A percentile compares a stretch with the other conserved stretches of the same genome.
phyloP scores from a whole-genome alignment of 1,140 invertebrate genomes.

The Leptinotarsa lineolata region DNA sequence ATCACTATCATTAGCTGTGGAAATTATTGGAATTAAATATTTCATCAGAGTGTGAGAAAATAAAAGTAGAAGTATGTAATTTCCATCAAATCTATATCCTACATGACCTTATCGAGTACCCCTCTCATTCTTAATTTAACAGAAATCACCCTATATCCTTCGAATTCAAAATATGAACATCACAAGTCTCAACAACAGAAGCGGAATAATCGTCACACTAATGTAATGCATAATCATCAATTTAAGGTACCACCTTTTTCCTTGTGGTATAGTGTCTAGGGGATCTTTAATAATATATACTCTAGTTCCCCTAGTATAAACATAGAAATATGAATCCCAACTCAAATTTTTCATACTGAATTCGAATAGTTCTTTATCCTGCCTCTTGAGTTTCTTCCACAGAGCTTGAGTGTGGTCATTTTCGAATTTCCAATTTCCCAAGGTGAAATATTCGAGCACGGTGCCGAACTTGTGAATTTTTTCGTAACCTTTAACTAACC shows the following conservation, averaged over 20 bases:
- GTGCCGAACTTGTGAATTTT: constrained; percentile 75
- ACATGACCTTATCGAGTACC: too few species aligned
- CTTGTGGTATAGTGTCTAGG: constrained; percentile 56
- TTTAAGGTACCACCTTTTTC: constrained; percentile 42
- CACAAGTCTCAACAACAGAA: neutral
- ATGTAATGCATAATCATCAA: constrained; percentile 42
- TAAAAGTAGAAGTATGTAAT: too few species aligned
- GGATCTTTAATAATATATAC: constrained; percentile 67
- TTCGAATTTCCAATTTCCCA: constrained; percentile 72
- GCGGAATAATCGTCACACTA: neutral
- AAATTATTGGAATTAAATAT: too few species aligned
- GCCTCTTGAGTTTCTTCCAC: constrained; percentile 62
- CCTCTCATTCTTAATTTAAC: too few species aligned
- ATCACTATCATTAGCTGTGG: too few species aligned
- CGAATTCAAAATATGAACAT: too few species aligned
- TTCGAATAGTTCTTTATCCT: constrained; percentile 66
- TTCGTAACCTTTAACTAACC: constrained; percentile 75
- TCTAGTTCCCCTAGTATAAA: constrained; percentile 58
- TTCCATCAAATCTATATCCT: too few species aligned
- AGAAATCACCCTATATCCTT: too few species aligned
- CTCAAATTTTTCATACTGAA: constrained; percentile 63
- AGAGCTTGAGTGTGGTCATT: constrained; percentile 69
- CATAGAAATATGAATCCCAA: constrained; percentile 66
- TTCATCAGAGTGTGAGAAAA: too few species aligned
- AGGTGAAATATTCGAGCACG: constrained; percentile 74